These are phyloP conservation scores for Leptarthrus brevirostris DNA, from an alignment of 2,888 invertebrate genomes.

Conservation along the genomic window DNA sequence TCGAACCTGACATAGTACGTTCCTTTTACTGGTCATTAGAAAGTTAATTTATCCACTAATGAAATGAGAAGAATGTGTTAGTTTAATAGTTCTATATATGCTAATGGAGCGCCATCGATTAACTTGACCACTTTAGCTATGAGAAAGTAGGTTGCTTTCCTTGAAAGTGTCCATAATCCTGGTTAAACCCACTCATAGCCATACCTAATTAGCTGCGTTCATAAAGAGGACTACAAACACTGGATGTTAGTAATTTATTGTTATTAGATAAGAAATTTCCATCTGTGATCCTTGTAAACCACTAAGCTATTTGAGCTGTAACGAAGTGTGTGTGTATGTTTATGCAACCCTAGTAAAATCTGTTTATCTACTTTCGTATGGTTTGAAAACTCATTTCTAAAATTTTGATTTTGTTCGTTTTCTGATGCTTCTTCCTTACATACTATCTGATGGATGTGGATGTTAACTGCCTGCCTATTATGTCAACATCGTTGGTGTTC, in stretches of 20 bases:
- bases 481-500: conserved; percentile 44
- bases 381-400: conserved; percentile 15
- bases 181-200: conserved; percentile 29
- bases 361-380: neutral
- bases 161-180: conserved; percentile 19
- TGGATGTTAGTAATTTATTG: conserved; percentile 22
- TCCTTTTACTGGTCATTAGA: no score
- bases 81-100: no score
- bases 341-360: neutral
- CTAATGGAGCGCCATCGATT: conserved; percentile 4
- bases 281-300: conserved; percentile 28
- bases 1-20: no score
- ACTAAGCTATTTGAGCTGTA: conserved; percentile 4
- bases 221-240: conserved; percentile 38
- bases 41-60: no score
- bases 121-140: conserved; percentile 2
- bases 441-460: conserved; percentile 41
- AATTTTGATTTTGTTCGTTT: conserved; percentile 31
- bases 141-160: conserved; percentile 17
- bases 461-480: conserved; percentile 51
- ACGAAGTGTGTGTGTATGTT: conserved; percentile 7
- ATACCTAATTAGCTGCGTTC: conserved; percentile 34
- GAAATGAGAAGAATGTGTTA: no score
- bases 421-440: neutral
- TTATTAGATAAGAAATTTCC: conserved; percentile 30